Percentiles rank a stretch among this genome's conserved stretches.
Conservation (phyloP, 1,140 invertebrate genomes). For the Chironomus tepperi region DNA sequence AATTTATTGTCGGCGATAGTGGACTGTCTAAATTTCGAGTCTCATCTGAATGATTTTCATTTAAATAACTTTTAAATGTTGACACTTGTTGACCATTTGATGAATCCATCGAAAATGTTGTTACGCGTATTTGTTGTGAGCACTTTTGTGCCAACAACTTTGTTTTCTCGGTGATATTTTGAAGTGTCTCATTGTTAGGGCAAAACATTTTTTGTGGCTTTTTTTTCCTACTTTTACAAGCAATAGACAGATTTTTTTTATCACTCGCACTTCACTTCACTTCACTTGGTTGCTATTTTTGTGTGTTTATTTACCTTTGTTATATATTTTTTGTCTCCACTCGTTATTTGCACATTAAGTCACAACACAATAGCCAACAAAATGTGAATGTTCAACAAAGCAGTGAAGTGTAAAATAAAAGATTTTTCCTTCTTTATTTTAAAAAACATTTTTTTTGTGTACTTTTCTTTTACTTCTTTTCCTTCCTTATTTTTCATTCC, state of each 20-base stretch:
- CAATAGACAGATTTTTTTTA: neutral
- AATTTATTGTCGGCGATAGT: constrained; percentile 3
- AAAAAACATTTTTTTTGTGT: too few species aligned
- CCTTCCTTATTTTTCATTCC: too few species aligned
- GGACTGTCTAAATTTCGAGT: neutral
- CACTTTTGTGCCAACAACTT: constrained; percentile 39
- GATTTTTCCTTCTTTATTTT: too few species aligned
- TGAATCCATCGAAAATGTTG: neutral
- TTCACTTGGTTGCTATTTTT: neutral
- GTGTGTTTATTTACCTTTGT: too few species aligned
- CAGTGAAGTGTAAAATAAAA: too few species aligned
- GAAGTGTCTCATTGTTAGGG: constrained; percentile 26
- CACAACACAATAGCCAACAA: too few species aligned
- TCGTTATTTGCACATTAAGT: too few species aligned
- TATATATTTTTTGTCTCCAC: too few species aligned
- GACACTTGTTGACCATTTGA: constrained; percentile 28
- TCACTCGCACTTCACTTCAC: neutral
- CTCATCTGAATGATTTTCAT: neutral
- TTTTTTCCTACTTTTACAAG: neutral
- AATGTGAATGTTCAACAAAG: too few species aligned
- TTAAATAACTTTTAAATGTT: constrained; percentile 23
- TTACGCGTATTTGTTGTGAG: constrained; percentile 26
- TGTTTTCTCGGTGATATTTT: constrained; percentile 38
- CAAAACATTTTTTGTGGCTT: constrained; percentile 27
- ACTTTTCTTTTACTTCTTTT: too few species aligned